Evolutionary conservation across 2,797 vertebrate species (phyloP).

Genomic region (Lutjanus campechanus): DNA sequence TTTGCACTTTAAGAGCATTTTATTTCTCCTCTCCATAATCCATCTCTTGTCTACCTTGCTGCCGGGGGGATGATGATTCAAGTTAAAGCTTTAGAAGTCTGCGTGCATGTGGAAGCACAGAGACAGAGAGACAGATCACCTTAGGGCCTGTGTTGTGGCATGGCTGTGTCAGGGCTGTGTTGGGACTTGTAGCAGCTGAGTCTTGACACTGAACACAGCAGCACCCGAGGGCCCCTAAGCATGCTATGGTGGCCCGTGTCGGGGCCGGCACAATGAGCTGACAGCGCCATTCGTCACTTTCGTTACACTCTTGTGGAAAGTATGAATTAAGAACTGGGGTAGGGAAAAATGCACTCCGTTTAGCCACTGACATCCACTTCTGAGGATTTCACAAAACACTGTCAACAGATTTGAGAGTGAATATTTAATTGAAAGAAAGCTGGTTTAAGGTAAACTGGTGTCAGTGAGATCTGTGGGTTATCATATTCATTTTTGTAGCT

Average conservation of each 20-base stretch:
- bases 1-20: slow-evolving; percentile 11
- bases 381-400: neutral
- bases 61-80: slow-evolving; percentile 49
- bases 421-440: neutral
- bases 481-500: too few species aligned
- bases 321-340: neutral
- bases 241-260: slow-evolving; percentile 74
- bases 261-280: slow-evolving; percentile 65
- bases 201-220: slow-evolving; percentile 65
- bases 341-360: neutral
- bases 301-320: neutral
- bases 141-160: slow-evolving; percentile 71
- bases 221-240: slow-evolving; percentile 53
- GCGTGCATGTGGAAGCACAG: slow-evolving; percentile 54
- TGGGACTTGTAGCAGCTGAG: slow-evolving; percentile 73
- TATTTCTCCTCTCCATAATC: slow-evolving; percentile 16
- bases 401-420: neutral
- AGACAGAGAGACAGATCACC: slow-evolving; percentile 64
- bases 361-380: neutral
- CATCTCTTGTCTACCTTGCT: slow-evolving; percentile 21
- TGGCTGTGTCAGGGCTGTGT: slow-evolving; percentile 75
- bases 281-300: slow-evolving; percentile 78
- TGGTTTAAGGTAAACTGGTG: too few species aligned
- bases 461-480: too few species aligned
- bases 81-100: slow-evolving; percentile 46